Evolutionary conservation across 2,113 vertebrate genomes (phyloP).

Genomic region (Rutilus rutilus): DNA sequence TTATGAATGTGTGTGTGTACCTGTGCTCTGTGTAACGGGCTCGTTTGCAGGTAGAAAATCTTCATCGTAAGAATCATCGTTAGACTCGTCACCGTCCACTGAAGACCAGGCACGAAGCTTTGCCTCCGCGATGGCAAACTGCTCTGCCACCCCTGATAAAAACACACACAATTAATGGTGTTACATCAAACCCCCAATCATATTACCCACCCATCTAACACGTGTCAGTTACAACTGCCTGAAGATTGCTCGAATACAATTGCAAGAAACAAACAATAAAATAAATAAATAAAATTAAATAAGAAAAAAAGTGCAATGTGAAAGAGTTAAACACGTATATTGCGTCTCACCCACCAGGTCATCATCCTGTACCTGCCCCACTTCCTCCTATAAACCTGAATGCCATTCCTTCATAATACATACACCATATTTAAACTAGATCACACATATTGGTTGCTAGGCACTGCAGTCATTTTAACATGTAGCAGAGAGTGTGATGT

Average conservation of each 20-base stretch:
- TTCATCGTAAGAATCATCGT: slow-evolving; percentile 94
- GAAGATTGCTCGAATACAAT: too few relatives aligned
- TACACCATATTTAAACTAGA: not conserved
- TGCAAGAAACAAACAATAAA: too few relatives aligned
- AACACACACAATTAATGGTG: slow-evolving; percentile 39
- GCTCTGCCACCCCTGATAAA: slow-evolving; percentile 86
- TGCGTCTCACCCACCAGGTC: too few relatives aligned
- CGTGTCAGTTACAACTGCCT: too few relatives aligned
- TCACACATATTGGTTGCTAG: not conserved
- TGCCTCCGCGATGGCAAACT: slow-evolving; percentile 96
- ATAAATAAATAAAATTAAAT: too few relatives aligned
- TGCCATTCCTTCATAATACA: not conserved
- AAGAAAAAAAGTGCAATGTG: too few relatives aligned
- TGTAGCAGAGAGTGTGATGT: not conserved
- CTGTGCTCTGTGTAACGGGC: slow-evolving; percentile 83
- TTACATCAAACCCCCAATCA: too few relatives aligned
- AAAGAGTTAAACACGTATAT: too few relatives aligned
- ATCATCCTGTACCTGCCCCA: too few relatives aligned
- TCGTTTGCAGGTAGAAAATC: slow-evolving; percentile 86
- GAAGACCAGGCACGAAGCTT: slow-evolving; percentile 98
- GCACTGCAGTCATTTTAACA: not conserved
- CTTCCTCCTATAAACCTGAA: too few relatives aligned
- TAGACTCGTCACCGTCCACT: slow-evolving; percentile 93
- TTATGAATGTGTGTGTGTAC: slow-evolving; percentile 61
- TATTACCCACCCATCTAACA: too few relatives aligned